Percentiles rank a stretch among this genome's conserved stretches.
These are phyloP conservation scores for Chloropsis hardwickii DNA, from an alignment of 2,113 vertebrate species.

Conservation along the genomic window DNA sequence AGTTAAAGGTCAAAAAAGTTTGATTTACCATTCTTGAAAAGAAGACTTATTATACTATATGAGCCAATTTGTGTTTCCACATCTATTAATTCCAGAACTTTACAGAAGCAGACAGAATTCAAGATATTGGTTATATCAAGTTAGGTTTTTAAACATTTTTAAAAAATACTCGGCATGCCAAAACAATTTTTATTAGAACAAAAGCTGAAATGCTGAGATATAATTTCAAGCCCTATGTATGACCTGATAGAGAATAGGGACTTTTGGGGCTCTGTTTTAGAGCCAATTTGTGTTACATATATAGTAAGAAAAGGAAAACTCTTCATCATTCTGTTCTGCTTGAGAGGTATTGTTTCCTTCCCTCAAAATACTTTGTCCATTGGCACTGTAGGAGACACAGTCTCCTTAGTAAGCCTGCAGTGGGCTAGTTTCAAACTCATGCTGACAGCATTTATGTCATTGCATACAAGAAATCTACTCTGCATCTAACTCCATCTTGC, in stretches of 20 bases:
- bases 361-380: neutral
- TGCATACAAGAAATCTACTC: neutral
- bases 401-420: neutral
- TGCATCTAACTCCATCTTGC: neutral
- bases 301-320: neutral
- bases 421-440: neutral
- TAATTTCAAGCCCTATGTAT: neutral
- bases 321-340: neutral
- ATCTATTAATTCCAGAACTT: neutral
- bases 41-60: neutral
- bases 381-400: neutral
- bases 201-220: neutral
- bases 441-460: neutral
- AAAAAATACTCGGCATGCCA: neutral
- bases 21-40: neutral
- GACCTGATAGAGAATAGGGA: neutral
- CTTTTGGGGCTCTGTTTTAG: neutral
- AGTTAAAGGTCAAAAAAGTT: neutral
- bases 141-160: neutral
- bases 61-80: neutral
- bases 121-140: neutral
- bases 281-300: neutral
- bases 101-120: neutral
- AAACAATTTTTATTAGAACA: neutral
- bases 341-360: neutral